These are phyloP conservation scores for Sesia apiformis DNA, from an alignment of 2,888 invertebrate species.

Conservation along the genomic window DNA sequence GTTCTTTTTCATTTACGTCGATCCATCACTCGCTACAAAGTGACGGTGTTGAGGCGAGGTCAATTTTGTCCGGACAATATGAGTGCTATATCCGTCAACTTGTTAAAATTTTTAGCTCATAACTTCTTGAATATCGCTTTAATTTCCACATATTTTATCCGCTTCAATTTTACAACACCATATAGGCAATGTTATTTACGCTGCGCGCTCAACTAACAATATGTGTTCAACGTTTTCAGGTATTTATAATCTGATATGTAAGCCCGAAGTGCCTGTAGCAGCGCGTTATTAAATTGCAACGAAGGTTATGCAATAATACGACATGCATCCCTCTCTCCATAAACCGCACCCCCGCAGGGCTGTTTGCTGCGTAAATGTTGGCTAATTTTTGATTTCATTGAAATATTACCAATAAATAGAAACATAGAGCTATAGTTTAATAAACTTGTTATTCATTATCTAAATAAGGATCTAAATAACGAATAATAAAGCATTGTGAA, in stretches of 20 bases:
- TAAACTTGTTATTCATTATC: too few relatives aligned
- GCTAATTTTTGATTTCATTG: too few relatives aligned
- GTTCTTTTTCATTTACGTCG: too few relatives aligned
- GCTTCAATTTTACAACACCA: too few relatives aligned
- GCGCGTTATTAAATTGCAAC: conserved; percentile 30
- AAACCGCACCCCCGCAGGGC: neutral
- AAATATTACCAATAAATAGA: too few relatives aligned
- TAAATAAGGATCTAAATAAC: too few relatives aligned
- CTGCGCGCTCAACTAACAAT: neutral
- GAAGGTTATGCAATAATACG: conserved; percentile 21
- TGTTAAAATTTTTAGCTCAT: neutral
- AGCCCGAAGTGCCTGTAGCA: conserved; percentile 15
- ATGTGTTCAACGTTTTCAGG: neutral
- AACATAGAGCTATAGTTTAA: too few relatives aligned
- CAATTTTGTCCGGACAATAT: neutral
- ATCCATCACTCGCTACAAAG: too few relatives aligned
- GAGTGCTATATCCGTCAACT: neutral
- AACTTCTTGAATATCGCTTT: neutral
- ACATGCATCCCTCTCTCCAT: neutral
- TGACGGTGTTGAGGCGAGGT: too few relatives aligned
- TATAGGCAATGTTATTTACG: too few relatives aligned
- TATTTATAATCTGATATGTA: neutral
- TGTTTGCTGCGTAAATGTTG: neutral
- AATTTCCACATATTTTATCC: neutral
- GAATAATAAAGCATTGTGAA: too few relatives aligned